Evolutionary conservation across 2,113 vertebrate species (phyloP).

Genomic region (Steatornis caripensis): DNA sequence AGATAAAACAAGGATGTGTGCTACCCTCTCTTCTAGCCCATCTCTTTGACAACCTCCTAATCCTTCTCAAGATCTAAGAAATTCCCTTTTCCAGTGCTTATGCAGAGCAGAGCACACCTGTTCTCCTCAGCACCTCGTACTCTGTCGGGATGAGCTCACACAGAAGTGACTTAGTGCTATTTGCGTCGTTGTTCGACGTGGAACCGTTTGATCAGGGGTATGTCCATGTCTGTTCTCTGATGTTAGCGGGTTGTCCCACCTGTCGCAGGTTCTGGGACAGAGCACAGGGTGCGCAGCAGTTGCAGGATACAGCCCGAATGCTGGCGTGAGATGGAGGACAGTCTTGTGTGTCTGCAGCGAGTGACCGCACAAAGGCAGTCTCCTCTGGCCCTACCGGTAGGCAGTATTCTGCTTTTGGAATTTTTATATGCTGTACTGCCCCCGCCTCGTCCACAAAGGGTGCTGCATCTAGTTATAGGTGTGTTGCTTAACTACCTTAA

Average conservation of each 20-base stretch:
- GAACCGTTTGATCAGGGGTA: neutral
- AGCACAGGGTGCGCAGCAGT: neutral
- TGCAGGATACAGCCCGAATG: neutral
- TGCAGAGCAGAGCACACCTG: neutral
- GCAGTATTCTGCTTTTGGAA: neutral
- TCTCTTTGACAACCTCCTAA: neutral
- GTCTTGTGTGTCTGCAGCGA: neutral
- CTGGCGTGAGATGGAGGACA: neutral
- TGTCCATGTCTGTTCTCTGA: neutral
- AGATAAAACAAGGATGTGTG: neutral
- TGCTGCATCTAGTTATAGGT: neutral
- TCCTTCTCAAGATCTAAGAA: neutral
- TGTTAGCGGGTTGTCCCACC: neutral
- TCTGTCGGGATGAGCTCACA: neutral
- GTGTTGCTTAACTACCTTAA: neutral
- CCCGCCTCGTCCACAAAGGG: neutral
- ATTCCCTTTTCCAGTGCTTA: neutral
- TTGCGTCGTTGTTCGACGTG: neutral
- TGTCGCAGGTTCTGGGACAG: neutral
- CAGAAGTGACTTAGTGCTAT: neutral
- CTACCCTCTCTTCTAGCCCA: neutral
- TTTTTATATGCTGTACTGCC: neutral
- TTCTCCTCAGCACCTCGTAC: neutral
- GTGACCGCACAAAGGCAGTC: neutral
- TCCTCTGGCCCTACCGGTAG: rapidly evolving